Conservation (phyloP, 2,113 vertebrate species). For the Semnornis frantzii region DNA sequence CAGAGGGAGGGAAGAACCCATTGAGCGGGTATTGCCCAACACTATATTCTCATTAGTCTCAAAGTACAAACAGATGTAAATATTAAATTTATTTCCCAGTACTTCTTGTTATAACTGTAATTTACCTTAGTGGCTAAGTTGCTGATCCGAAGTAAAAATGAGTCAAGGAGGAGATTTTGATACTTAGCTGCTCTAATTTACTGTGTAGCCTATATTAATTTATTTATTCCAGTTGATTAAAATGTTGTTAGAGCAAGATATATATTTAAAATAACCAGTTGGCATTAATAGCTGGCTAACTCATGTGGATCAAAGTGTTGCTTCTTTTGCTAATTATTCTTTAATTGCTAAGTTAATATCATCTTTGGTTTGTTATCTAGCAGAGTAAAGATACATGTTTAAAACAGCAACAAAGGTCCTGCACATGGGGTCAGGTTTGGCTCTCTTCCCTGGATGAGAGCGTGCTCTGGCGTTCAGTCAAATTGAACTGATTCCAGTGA, state of each 20-base stretch:
- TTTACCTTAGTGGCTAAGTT: background rate
- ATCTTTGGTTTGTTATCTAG: constrained; percentile 4
- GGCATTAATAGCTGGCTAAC: background rate
- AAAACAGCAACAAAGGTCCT: constrained; percentile 9
- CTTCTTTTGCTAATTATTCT: background rate
- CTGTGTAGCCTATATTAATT: background rate
- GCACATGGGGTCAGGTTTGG: constrained; percentile 24
- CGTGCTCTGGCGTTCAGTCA: constrained; percentile 19
- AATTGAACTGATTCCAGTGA: background rate
- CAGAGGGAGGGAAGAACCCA: background rate
- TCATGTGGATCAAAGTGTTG: background rate
- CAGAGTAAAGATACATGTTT: background rate
- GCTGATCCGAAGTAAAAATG: background rate
- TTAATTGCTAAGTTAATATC: background rate
- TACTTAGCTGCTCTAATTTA: background rate
- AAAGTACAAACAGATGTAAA: background rate
- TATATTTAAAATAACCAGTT: background rate
- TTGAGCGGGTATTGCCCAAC: background rate
- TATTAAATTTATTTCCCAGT: constrained; percentile 20
- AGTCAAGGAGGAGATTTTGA: background rate
- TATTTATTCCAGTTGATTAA: background rate
- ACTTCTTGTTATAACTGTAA: background rate
- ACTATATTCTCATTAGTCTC: background rate
- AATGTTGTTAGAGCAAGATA: background rate
- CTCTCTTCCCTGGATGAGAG: background rate